These are phyloP conservation scores for Sebastes kiyomatsui DNA, from an alignment of 2,797 vertebrate species.

Conservation along the genomic window DNA sequence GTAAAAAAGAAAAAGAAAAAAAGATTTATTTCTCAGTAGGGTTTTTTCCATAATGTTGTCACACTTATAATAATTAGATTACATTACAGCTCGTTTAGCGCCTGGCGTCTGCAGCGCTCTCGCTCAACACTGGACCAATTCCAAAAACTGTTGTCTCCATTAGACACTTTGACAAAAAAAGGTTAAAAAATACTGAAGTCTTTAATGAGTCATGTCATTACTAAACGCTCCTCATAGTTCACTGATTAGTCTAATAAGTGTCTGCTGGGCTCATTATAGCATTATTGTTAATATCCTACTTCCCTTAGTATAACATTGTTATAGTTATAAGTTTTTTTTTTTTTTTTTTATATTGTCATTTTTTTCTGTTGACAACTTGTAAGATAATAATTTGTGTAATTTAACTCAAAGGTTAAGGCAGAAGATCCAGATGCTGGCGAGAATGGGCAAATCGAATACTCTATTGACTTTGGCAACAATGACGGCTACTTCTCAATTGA, in stretches of 20 bases:
- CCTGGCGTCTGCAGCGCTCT: no score
- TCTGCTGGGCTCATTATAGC: background rate
- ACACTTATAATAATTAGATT: no score
- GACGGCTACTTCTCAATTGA: conserved; percentile 76
- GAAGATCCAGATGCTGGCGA: conserved; percentile 76
- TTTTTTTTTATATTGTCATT: background rate
- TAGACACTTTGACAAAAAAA: no score
- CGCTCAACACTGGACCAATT: no score
- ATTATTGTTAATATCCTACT: background rate
- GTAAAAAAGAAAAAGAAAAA: no score
- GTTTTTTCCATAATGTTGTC: no score
- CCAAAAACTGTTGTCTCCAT: no score
- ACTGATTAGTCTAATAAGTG: background rate
- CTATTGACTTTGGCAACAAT: conserved; percentile 78
- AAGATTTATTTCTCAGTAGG: no score
- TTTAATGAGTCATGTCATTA: background rate
- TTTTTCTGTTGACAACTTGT: background rate
- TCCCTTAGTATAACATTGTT: background rate
- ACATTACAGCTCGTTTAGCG: no score
- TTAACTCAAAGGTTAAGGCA: conserved; percentile 74
- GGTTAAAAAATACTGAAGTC: background rate
- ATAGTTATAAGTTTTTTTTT: background rate
- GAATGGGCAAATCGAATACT: conserved; percentile 81
- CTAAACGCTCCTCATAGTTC: background rate
- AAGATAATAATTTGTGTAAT: background rate